Conservation (phyloP, 2,113 vertebrate species). For the Mandrillus leucophaeus region DNA sequence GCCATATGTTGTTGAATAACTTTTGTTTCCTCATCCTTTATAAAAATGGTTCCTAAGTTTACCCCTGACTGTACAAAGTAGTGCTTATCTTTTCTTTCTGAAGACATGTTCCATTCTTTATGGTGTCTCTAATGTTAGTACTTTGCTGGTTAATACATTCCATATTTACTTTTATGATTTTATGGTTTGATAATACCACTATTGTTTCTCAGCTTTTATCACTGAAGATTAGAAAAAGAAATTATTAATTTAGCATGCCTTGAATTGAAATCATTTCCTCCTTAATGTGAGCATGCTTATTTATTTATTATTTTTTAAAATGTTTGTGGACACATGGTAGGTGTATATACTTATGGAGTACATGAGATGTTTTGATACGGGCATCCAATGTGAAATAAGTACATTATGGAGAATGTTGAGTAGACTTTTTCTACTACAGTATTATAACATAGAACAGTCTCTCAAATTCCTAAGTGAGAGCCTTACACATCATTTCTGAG, state of each 20-base stretch:
- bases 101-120: not conserved
- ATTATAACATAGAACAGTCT: not conserved
- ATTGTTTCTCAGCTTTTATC: conserved; percentile 22
- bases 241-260: not conserved
- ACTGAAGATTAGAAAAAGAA: not conserved
- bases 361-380: no score
- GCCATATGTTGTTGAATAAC: not conserved
- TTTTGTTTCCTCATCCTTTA: not conserved
- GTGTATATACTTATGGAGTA: no score
- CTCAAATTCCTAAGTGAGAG: not conserved
- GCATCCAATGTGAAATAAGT: no score
- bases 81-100: not conserved
- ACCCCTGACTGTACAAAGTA: not conserved
- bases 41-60: not conserved
- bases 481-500: not conserved
- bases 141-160: not conserved
- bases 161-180: not conserved
- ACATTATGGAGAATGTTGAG: no score
- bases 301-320: not conserved
- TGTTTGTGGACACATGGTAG: no score
- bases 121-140: not conserved
- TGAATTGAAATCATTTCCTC: not conserved
- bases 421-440: not conserved
- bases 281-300: not conserved
- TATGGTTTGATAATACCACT: not conserved